Percentiles rank a stretch among this genome's conserved stretches.
These are phyloP conservation scores for Ophiodon elongatus DNA, from an alignment of 2,113 vertebrate genomes.

Conservation along the genomic window DNA sequence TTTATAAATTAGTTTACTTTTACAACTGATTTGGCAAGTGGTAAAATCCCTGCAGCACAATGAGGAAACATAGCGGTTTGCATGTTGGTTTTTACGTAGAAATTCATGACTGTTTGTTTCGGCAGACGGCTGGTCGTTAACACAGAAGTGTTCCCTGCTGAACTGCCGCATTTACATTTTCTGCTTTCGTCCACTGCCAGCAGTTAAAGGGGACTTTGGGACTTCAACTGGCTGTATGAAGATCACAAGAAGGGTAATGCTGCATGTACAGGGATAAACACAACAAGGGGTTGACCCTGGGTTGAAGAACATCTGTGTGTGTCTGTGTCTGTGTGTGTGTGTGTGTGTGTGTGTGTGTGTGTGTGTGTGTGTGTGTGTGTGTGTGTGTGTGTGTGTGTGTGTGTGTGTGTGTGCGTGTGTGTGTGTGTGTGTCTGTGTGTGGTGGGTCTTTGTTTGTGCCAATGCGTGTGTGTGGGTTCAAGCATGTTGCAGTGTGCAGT, in stretches of 20 bases:
- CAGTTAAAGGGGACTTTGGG: slow-evolving; percentile 40
- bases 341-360: slow-evolving; percentile 24
- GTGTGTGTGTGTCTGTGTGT: slow-evolving; percentile 1
- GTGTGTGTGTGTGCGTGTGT: slow-evolving; percentile 7
- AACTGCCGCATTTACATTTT: slow-evolving; percentile 26
- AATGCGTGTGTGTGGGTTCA: slow-evolving; percentile 36
- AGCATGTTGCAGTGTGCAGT: slow-evolving; percentile 50
- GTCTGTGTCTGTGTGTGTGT: slow-evolving; percentile 10
- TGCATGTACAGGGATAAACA: slow-evolving; percentile 50
- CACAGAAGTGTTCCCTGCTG: slow-evolving; percentile 10
- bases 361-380: slow-evolving; percentile 13
- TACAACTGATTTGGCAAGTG: not conserved
- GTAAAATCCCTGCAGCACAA: slow-evolving; percentile 6
- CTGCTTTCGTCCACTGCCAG: slow-evolving; percentile 9
- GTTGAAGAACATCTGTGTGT: slow-evolving; percentile 20
- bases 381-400: not conserved
- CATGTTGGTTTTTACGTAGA: slow-evolving; percentile 1
- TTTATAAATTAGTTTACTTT: slow-evolving; percentile 5
- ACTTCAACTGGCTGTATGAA: slow-evolving; percentile 34
- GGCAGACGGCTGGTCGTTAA: slow-evolving; percentile 9
- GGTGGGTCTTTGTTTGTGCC: slow-evolving; percentile 24
- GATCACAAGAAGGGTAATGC: slow-evolving; percentile 49
- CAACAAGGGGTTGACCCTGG: slow-evolving; percentile 30
- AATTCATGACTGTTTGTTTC: slow-evolving; percentile 19
- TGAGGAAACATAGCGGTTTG: not conserved